These are phyloP conservation scores for Limnephilus lunatus DNA, from an alignment of 2,888 invertebrate species.

Conservation along the genomic window DNA sequence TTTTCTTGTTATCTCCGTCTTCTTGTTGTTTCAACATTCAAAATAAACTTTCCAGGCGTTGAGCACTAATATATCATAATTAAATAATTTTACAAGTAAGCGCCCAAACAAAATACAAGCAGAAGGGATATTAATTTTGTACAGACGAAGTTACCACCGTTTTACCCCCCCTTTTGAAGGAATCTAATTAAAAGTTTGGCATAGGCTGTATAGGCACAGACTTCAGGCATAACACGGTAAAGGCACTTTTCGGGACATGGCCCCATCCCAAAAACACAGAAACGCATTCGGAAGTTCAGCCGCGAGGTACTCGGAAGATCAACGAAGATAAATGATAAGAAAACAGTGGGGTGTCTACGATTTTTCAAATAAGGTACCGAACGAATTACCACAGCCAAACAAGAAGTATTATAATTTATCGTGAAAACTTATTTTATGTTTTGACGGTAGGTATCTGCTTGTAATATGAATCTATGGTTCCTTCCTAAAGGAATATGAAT, in stretches of 20 bases:
- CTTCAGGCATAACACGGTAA: background rate
- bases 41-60: constrained; percentile 31
- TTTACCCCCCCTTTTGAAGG: constrained; percentile 41
- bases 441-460: background rate
- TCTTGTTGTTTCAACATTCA: constrained; percentile 13
- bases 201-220: background rate
- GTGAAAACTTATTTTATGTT: background rate
- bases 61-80: constrained; percentile 46
- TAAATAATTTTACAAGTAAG: constrained; percentile 45
- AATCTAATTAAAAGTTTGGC: constrained; percentile 53
- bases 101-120: constrained; percentile 46
- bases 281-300: constrained; percentile 44
- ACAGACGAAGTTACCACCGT: constrained; percentile 27
- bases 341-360: background rate
- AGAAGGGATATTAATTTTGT: constrained; percentile 47
- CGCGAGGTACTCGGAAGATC: constrained; percentile 23
- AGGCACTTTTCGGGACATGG: constrained; percentile 13
- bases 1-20: background rate
- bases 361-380: background rate
- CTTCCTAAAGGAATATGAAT: background rate
- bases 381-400: background rate
- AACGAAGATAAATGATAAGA: constrained; percentile 42
- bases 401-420: background rate
- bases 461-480: background rate
- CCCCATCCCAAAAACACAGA: constrained; percentile 25